phyloP scores from a whole-genome alignment of 2,797 vertebrate species.

The Rhabdophis nuchalis region DNA sequence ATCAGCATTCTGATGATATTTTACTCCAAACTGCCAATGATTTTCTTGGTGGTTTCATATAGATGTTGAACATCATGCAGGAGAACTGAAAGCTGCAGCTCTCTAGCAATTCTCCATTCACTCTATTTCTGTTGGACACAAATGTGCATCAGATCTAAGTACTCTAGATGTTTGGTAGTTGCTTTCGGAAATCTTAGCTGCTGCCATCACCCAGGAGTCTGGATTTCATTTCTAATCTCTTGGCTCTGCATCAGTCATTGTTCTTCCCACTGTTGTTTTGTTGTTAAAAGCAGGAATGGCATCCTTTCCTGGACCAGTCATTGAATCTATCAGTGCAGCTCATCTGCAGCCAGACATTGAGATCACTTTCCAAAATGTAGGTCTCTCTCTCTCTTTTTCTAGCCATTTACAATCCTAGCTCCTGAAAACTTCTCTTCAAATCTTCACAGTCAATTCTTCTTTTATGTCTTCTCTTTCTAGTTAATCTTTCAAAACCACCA shows the following conservation, averaged over 20 bases:
- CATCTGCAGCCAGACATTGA: not conserved
- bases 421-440: not conserved
- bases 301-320: not conserved
- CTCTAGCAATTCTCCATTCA: not conserved
- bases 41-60: not conserved
- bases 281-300: not conserved
- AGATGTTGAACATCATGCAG: not conserved
- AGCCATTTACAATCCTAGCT: not conserved
- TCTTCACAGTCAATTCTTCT: not conserved
- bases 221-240: not conserved
- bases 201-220: not conserved
- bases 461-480: not conserved
- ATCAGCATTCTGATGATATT: not conserved
- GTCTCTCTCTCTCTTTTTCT: not conserved
- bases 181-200: not conserved
- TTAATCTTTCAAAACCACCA: not conserved
- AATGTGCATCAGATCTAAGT: not conserved
- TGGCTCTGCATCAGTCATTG: not conserved
- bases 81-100: not conserved
- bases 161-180: not conserved
- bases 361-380: not conserved
- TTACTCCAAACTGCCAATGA: not conserved
- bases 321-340: not conserved
- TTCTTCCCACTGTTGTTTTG: not conserved
- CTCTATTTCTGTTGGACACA: not conserved